These are phyloP conservation scores for Pristionchus entomophagus DNA, from an alignment of 2,888 invertebrate genomes.

Conservation along the genomic window DNA sequence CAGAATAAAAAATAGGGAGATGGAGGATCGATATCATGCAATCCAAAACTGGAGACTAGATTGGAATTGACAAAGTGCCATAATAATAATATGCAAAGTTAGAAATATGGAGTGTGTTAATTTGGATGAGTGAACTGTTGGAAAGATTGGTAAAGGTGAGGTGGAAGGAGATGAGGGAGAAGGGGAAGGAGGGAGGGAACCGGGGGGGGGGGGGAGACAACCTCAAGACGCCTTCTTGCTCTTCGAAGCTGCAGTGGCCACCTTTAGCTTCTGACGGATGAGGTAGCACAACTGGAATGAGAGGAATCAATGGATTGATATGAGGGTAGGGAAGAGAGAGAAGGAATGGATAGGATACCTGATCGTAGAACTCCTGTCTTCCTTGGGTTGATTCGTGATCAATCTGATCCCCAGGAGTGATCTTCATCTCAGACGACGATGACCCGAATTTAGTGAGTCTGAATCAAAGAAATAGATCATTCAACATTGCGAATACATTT, in stretches of 20 bases:
- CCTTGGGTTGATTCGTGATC: slow-evolving; percentile 39
- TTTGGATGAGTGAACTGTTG: neutral
- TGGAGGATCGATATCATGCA: neutral
- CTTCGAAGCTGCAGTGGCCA: slow-evolving; percentile 8
- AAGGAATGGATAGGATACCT: neutral
- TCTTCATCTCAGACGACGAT: slow-evolving; percentile 43
- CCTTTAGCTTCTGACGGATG: slow-evolving; percentile 37
- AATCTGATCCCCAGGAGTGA: slow-evolving; percentile 43
- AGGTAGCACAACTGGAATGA: slow-evolving; percentile 42
- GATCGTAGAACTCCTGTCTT: slow-evolving; percentile 45
- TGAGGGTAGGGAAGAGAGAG: neutral
- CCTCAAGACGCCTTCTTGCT: slow-evolving; percentile 24
- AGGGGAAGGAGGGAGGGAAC: neutral
- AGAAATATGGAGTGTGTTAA: slow-evolving; percentile 38
- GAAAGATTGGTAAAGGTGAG: neutral
- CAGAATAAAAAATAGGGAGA: neutral
- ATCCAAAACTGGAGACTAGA: neutral
- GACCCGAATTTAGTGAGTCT: slow-evolving; percentile 42
- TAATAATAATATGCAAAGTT: slow-evolving; percentile 29
- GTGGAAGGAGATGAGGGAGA: neutral
- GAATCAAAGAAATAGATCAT: neutral
- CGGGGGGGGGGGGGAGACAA: neutral
- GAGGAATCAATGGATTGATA: neutral
- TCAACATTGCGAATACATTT: too few species aligned
- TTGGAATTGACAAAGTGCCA: slow-evolving; percentile 19